These are phyloP conservation scores for Miltochrista miniata DNA, from an alignment of 2,888 invertebrate genomes.

Conservation along the genomic window DNA sequence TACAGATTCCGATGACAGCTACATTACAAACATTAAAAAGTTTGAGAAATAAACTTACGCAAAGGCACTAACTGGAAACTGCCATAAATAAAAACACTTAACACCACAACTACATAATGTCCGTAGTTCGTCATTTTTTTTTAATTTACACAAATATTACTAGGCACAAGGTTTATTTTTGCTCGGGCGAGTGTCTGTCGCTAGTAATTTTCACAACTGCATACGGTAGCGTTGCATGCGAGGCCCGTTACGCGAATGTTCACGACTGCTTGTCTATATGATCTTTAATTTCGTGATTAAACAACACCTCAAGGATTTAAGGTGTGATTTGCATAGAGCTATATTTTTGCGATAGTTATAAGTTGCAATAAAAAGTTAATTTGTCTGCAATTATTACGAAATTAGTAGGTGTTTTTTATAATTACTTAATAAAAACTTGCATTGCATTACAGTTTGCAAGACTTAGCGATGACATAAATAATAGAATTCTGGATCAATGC, in stretches of 20 bases:
- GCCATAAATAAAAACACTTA: constrained; percentile 59
- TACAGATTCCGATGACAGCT: too few species aligned
- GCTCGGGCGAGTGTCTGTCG: constrained; percentile 6
- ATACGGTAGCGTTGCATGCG: constrained; percentile 40
- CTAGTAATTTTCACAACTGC: constrained; percentile 17
- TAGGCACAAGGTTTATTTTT: constrained; percentile 3
- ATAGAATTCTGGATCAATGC: too few species aligned
- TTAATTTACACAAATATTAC: constrained; percentile 9
- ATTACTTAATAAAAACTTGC: too few species aligned
- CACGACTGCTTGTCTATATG: constrained; percentile 41
- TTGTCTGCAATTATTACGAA: too few species aligned
- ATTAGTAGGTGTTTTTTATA: too few species aligned
- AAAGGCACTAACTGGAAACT: constrained; percentile 66
- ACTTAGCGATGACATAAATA: too few species aligned
- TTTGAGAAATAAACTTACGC: constrained; percentile 59
- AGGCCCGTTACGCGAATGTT: constrained; percentile 55
- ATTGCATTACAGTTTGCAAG: too few species aligned
- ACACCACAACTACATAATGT: constrained; percentile 45
- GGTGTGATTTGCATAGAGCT: constrained; percentile 36
- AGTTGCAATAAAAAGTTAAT: too few species aligned
- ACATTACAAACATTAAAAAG: constrained; percentile 12
- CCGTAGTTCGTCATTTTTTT: constrained; percentile 38
- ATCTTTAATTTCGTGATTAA: constrained; percentile 66
- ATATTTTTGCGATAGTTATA: neutral
- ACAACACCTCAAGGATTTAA: constrained; percentile 67